phyloP scores from a whole-genome alignment of 2,888 invertebrate genomes.

The Argyresthia albistria region DNA sequence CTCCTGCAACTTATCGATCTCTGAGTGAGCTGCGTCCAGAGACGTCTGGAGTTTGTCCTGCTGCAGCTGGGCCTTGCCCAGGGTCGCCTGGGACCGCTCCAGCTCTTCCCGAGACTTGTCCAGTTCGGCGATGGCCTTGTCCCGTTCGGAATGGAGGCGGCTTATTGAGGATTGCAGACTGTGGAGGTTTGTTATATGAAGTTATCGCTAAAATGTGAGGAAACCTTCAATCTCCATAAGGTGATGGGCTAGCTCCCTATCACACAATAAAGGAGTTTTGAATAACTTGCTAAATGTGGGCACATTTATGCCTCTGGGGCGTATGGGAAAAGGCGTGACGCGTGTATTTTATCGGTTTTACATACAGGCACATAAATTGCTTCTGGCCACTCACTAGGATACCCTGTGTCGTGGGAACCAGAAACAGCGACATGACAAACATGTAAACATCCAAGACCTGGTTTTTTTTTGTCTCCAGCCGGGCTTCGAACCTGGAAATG shows the following conservation, averaged over 20 bases:
- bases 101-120: slow-evolving; percentile 91
- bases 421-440: no score
- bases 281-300: background rate
- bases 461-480: no score
- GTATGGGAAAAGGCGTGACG: no score
- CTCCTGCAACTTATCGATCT: slow-evolving; percentile 91
- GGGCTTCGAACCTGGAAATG: no score
- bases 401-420: no score
- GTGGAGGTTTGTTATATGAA: background rate
- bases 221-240: no score
- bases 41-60: slow-evolving; percentile 93
- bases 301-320: no score
- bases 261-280: slow-evolving; percentile 2
- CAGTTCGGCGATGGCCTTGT: slow-evolving; percentile 86
- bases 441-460: no score
- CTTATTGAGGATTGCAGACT: slow-evolving; percentile 86
- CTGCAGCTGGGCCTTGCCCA: slow-evolving; percentile 92
- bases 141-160: slow-evolving; percentile 89
- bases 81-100: slow-evolving; percentile 89
- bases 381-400: no score
- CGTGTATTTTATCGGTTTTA: no score
- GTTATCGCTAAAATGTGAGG: background rate
- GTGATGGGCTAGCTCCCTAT: no score
- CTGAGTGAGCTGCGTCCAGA: slow-evolving; percentile 91
- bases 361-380: no score